Evolutionary conservation across 2,113 vertebrate species (phyloP).

Genomic region (Phycodurus eques): DNA sequence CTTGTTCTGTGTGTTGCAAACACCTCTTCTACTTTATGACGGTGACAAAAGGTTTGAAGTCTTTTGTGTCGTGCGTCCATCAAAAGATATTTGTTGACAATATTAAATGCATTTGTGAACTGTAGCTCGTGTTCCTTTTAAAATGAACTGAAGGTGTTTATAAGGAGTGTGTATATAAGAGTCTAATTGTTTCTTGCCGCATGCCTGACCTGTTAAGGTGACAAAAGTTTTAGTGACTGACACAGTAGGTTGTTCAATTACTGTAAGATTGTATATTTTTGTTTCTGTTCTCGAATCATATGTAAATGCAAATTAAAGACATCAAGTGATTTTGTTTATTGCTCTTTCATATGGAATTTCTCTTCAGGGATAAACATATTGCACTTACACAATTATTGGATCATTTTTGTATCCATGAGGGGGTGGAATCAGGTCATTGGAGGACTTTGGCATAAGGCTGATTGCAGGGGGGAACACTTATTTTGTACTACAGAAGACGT

Average conservation of each 20-base stretch:
- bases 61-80: not conserved
- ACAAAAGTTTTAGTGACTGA: not conserved
- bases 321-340: not conserved
- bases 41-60: not conserved
- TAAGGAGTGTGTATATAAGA: slow-evolving; percentile 28
- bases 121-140: slow-evolving; percentile 6
- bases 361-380: no score
- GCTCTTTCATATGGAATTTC: not conserved
- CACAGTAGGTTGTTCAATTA: not conserved
- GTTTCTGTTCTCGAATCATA: slow-evolving; percentile 5
- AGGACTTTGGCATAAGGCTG: no score
- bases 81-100: slow-evolving; percentile 5
- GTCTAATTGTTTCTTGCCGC: not conserved
- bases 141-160: slow-evolving; percentile 25
- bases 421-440: no score
- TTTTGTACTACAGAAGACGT: no score
- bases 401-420: no score
- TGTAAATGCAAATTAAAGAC: slow-evolving; percentile 16
- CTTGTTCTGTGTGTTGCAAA: slow-evolving; percentile 1
- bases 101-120: not conserved
- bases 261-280: not conserved
- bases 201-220: not conserved
- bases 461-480: not conserved
- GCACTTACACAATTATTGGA: no score
- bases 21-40: not conserved